Percentiles rank a stretch among this genome's conserved stretches.
phyloP scores from a whole-genome alignment of 2,888 invertebrate species.

The Stenotaenia linearis region DNA sequence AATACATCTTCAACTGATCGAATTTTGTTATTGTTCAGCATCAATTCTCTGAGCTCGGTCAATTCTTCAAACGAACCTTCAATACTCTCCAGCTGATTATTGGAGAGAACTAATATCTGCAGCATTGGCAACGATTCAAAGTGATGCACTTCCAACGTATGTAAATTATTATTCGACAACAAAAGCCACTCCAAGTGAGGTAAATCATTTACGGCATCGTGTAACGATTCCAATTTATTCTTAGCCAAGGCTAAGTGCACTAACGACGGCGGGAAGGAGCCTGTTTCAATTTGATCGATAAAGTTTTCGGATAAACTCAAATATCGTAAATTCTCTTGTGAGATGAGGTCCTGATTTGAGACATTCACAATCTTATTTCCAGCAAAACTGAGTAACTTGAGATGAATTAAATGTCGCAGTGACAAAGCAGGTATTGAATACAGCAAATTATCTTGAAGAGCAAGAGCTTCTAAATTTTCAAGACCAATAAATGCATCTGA shows the following conservation, averaged over 20 bases:
- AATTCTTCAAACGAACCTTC: neutral
- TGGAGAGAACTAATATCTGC: neutral
- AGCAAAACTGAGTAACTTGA: slow-evolving; percentile 72
- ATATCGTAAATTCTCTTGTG: slow-evolving; percentile 71
- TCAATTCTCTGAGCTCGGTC: neutral
- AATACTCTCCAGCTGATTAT: neutral
- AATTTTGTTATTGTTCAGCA: neutral
- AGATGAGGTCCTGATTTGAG: slow-evolving; percentile 64
- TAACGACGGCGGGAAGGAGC: slow-evolving; percentile 70
- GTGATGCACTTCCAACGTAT: neutral
- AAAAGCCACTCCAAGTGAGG: slow-evolving; percentile 34
- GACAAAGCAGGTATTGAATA: slow-evolving; percentile 52
- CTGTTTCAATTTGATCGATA: slow-evolving; percentile 70
- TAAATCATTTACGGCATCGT: slow-evolving; percentile 47
- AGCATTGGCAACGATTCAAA: neutral
- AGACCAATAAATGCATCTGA: slow-evolving; percentile 69
- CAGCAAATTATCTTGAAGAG: slow-evolving; percentile 77
- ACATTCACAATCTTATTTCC: slow-evolving; percentile 73
- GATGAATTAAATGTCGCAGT: slow-evolving; percentile 38
- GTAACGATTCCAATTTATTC: slow-evolving; percentile 63
- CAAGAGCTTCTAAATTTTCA: slow-evolving; percentile 69
- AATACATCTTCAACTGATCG: neutral
- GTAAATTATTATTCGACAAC: slow-evolving; percentile 24
- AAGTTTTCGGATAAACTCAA: slow-evolving; percentile 88
- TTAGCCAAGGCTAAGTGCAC: slow-evolving; percentile 82